Evolutionary conservation across 2,113 vertebrate species (phyloP), one percentile per base, ranked within the genome.

Genomic region (Tringa solitaria): DNA sequence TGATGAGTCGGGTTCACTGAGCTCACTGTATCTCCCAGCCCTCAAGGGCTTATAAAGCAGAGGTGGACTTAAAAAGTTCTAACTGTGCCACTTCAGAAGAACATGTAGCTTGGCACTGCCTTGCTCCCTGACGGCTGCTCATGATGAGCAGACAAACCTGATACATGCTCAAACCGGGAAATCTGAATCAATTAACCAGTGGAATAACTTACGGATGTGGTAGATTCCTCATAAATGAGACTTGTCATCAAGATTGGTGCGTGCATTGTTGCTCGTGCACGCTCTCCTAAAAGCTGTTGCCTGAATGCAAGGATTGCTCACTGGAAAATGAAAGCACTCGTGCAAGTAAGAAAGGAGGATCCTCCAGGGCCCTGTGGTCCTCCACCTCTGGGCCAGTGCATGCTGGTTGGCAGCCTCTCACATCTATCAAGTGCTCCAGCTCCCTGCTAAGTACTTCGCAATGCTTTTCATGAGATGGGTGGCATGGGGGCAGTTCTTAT

Each of bases 361-460:
- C 28, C 67, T 35, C 5, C 24, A 74, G 26, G 15, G 45, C 32
- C n/a, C 35, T 53, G 12, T 69, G 65, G 65, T 39, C 30, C 14
- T 84, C 27, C 27, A 32, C 19, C 24, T 77, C 45, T 28, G 24
- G 61, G 41, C 14, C 59, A 41, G 4, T 5, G 24, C 14, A 37
- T 56, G 18, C 48, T 70, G 53, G 39, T 69, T 51, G 56, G 81
- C 84, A 93, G 45, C 61, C 60, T 56, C 73, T 75, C 50, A 4
- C 20, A 33, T 24, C 56, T 46, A 2, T 30, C 0, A 0, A 0
- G 53, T 60, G 28, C 43, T 82, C 35, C 3, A 9, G 33, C 61
- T 82, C 78, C 45, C n/a, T 50, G 39, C 17, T 9, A 54, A 53
- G 23, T 43, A 19, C 61, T 53, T 4, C 15, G 41, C 24, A 37